These are phyloP conservation scores for Sussaba pulchella DNA, from an alignment of 2,888 invertebrate genomes.

Conservation along the genomic window DNA sequence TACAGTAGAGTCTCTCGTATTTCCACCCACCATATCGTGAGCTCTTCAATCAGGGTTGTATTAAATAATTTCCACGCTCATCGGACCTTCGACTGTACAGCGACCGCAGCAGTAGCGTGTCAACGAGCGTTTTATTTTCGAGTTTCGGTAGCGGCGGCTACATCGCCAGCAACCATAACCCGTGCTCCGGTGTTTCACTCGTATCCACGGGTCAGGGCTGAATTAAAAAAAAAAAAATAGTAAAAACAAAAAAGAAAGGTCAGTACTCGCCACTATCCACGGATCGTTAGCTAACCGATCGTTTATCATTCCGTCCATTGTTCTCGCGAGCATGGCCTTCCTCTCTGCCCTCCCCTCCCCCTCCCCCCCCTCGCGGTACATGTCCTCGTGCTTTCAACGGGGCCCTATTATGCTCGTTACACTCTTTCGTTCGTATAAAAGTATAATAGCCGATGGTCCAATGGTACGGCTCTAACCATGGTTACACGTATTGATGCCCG, in stretches of 20 bases:
- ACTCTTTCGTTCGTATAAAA: slow-evolving; percentile 18
- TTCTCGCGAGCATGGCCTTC: slow-evolving; percentile 26
- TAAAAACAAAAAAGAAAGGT: slow-evolving; percentile 23
- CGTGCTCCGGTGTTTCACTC: slow-evolving; percentile 15
- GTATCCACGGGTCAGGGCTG: background rate
- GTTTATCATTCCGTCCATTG: slow-evolving; percentile 53
- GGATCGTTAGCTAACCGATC: slow-evolving; percentile 53
- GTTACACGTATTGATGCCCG: background rate
- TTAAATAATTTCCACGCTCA: background rate
- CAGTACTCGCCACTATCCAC: slow-evolving; percentile 37
- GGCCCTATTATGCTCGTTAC: slow-evolving; percentile 44
- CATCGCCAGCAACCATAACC: slow-evolving; percentile 31
- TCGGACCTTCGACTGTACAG: background rate
- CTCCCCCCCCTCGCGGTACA: background rate
- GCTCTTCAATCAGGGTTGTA: background rate
- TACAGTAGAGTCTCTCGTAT: slow-evolving; percentile 4
- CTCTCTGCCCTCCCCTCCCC: slow-evolving; percentile 7
- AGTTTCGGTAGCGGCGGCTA: slow-evolving; percentile 23
- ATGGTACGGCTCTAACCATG: slow-evolving; percentile 9
- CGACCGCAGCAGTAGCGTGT: slow-evolving; percentile 32
- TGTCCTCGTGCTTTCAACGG: background rate
- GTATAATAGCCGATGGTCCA: slow-evolving; percentile 12
- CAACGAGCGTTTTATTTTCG: slow-evolving; percentile 49
- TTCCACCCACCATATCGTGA: background rate
- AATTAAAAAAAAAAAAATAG: background rate